Evolutionary conservation across 2,797 vertebrate species (phyloP), one percentile per base, ranked within the genome.

Genomic region (Kryptolebias ocellatus): DNA sequence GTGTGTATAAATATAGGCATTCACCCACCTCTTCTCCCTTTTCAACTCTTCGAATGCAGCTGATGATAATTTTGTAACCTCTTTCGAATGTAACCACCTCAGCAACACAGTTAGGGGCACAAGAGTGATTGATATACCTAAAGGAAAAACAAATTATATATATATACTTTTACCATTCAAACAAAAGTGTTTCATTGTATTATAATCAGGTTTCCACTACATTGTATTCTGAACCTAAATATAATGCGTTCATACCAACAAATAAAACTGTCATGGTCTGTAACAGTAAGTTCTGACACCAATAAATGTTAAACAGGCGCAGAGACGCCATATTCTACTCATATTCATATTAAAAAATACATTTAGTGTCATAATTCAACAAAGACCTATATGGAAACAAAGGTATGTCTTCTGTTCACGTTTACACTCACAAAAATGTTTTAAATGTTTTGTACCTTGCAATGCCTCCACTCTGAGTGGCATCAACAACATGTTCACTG

Each of bases 51-150:
- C 96, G 95, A 81, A 84, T 94, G 87, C 96, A 97, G 93, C 95
- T 99, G 83, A 99, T 98, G 93, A 99, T 99, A 47, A 99, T 99
- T 87, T 97, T 99, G 92, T 98, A 96, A 84, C 97, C 98, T 84
- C 97, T 93, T 89, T 99, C 98, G 54, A 98, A 99, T 11, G 96
- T 98, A 64, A 99, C 98, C 84, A 98, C 96, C 87, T 99, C 98
- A 53, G 98, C 98, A 80, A 99, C 97, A 31, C 98, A 99, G 87
- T 99, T 99, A 0, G 98, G 97, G 0, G 94, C 95, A 84, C 98
- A 99, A 1, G 98, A 99, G 87, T 99, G 98, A 93, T 99, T 99
- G 89, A 99, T 97, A 55, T 99, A 99, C 79, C 98, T 99, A 58
- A 27, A 76, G 46, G 50, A 45, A 58, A 46, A 1, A 45, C 39